These are phyloP conservation scores for Taurulus bubalis DNA, from an alignment of 2,113 vertebrate genomes.

Conservation along the genomic window DNA sequence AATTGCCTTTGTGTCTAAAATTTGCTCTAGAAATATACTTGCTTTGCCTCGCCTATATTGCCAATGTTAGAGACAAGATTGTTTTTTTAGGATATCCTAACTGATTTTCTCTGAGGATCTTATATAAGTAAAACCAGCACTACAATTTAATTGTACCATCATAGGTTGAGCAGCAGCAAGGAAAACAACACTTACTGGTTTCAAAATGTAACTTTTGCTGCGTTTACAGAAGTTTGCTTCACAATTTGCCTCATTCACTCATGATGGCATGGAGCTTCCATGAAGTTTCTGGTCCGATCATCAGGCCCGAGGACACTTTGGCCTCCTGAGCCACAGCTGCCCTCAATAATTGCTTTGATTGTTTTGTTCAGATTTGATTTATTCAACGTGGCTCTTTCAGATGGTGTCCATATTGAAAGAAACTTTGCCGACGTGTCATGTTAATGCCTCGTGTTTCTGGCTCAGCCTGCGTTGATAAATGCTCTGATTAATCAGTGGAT, in stretches of 20 bases:
- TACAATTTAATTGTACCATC: background rate
- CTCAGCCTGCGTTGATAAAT: background rate
- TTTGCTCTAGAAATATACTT: background rate
- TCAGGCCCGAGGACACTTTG: background rate
- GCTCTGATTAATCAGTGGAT: constrained; percentile 1
- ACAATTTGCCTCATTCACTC: too few species aligned
- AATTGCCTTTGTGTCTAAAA: background rate
- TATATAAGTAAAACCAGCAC: background rate
- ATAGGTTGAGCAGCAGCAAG: background rate
- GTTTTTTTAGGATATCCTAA: background rate
- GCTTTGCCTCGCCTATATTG: background rate
- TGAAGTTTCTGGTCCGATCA: background rate
- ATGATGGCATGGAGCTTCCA: background rate
- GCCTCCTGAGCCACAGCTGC: background rate
- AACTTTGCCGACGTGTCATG: constrained; percentile 5
- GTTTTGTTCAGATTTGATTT: background rate
- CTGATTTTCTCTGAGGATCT: background rate
- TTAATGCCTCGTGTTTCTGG: constrained; percentile 10
- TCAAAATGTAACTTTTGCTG: background rate
- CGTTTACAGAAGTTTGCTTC: background rate
- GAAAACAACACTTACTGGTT: too few species aligned
- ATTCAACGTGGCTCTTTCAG: constrained; percentile 14
- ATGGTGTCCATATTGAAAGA: constrained; percentile 12
- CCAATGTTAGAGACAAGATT: background rate
- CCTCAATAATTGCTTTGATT: background rate